These are phyloP conservation scores for Zootoca vivipara DNA, from an alignment of 2,113 vertebrate species.

Conservation along the genomic window DNA sequence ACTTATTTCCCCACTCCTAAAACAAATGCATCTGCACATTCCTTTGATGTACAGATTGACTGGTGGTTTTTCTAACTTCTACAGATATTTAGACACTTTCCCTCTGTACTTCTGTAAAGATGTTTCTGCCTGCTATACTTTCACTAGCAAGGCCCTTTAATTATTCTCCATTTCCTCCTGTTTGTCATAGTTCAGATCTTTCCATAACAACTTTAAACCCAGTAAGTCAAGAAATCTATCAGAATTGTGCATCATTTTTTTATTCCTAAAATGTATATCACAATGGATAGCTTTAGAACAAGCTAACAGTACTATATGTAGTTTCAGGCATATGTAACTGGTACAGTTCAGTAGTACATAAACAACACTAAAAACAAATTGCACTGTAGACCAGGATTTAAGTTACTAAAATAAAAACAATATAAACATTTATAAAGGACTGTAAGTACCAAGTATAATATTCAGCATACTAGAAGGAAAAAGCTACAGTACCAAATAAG, in stretches of 20 bases:
- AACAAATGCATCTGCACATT: not conserved
- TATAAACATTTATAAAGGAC: constrained; percentile 58
- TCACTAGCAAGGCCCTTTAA: not conserved
- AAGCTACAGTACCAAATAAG: constrained; percentile 28
- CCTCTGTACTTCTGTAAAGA: not conserved
- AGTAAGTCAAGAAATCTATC: not conserved
- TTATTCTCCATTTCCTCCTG: not conserved
- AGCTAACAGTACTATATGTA: constrained; percentile 77
- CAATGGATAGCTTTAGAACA: constrained; percentile 84
- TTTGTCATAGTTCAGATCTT: not conserved
- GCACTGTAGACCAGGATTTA: constrained; percentile 69
- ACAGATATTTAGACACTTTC: not conserved
- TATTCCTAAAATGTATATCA: constrained; percentile 61
- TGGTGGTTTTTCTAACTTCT: too few species aligned
- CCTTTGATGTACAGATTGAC: not conserved
- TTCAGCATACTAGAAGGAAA: constrained; percentile 66
- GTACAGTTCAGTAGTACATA: constrained; percentile 83
- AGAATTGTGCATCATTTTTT: constrained; percentile 62
- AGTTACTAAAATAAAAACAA: constrained; percentile 78
- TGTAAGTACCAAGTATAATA: constrained; percentile 57
- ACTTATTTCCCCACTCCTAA: not conserved
- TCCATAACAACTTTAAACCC: not conserved
- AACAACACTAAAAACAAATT: constrained; percentile 73
- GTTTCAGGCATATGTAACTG: constrained; percentile 78
- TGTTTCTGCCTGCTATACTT: not conserved